Conservation (phyloP, 2,888 invertebrate genomes). For the Lingula anatina region DNA sequence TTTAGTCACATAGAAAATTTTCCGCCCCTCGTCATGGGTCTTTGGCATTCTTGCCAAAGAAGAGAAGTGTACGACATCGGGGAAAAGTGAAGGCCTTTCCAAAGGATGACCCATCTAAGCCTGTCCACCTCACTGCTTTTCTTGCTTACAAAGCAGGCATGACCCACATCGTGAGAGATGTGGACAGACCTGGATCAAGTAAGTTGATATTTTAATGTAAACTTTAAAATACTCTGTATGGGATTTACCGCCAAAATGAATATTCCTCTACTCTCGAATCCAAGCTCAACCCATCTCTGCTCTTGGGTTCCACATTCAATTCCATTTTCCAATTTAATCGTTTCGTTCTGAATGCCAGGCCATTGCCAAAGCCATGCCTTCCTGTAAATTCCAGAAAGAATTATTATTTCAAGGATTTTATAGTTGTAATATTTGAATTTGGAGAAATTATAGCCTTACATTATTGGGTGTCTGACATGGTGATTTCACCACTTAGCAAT, state of each 20-base stretch:
- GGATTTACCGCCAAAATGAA: too few species aligned
- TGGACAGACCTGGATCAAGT: conserved; percentile 98
- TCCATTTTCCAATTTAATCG: too few species aligned
- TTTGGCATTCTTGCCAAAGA: conserved; percentile 99
- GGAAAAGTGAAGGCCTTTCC: conserved; percentile 99
- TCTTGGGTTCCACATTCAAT: too few species aligned
- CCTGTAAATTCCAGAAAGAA: too few species aligned
- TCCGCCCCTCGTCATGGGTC: conserved; percentile 99
- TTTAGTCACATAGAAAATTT: conserved; percentile 98
- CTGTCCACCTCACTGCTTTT: conserved; percentile 96
- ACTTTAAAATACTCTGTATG: too few species aligned
- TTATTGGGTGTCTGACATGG: background rate
- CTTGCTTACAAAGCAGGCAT: conserved; percentile 99
- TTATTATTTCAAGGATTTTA: too few species aligned
- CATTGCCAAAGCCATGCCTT: too few species aligned
- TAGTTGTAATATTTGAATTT: too few species aligned
- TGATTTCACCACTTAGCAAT: background rate
- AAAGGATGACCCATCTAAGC: conserved; percentile 92
- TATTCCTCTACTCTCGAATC: too few species aligned
- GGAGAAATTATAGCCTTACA: too few species aligned
- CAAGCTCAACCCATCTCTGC: too few species aligned
- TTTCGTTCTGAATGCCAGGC: too few species aligned
- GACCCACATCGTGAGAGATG: conserved; percentile 98
- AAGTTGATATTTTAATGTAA: conserved; percentile 63
- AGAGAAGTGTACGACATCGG: conserved; percentile 90